phyloP scores from a whole-genome alignment of 2,888 invertebrate species.

The Gymnoscelis rufifasciata region DNA sequence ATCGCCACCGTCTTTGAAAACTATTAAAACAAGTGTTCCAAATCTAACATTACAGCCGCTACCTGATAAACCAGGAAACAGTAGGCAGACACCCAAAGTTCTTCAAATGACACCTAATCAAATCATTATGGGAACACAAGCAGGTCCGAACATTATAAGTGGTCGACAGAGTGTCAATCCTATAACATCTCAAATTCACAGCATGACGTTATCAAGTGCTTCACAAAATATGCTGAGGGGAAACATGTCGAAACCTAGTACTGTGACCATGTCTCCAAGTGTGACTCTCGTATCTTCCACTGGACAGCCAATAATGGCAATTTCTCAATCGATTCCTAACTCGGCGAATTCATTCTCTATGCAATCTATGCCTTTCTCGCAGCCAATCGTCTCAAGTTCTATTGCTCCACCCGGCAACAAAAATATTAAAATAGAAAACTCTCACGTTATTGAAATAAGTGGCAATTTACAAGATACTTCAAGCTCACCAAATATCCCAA shows the following conservation, averaged over 20 bases:
- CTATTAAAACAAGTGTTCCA: constrained; percentile 61
- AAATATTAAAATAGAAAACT: constrained; percentile 66
- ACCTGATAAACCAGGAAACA: constrained; percentile 62
- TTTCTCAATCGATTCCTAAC: constrained; percentile 67
- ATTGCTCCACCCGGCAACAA: constrained; percentile 63
- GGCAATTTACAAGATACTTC: constrained; percentile 66
- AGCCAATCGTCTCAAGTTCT: constrained; percentile 72
- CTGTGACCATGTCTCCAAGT: constrained; percentile 65
- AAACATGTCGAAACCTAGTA: constrained; percentile 55
- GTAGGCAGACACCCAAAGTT: constrained; percentile 67
- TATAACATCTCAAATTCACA: constrained; percentile 71
- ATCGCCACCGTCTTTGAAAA: constrained; percentile 62
- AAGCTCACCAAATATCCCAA: constrained; percentile 55
- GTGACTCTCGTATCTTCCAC: constrained; percentile 69
- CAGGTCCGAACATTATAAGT: constrained; percentile 53
- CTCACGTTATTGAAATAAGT: constrained; percentile 71
- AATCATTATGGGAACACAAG: constrained; percentile 53
- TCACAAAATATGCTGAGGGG: constrained; percentile 57
- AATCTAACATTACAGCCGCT: constrained; percentile 72
- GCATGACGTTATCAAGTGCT: constrained; percentile 61
- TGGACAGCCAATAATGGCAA: constrained; percentile 73
- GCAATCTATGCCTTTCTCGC: constrained; percentile 69
- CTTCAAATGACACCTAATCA: constrained; percentile 64
- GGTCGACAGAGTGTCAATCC: constrained; percentile 69
- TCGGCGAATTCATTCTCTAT: constrained; percentile 58